phyloP scores from a whole-genome alignment of 2,797 vertebrate species.

The Poeciliopsis paucimaculata region DNA sequence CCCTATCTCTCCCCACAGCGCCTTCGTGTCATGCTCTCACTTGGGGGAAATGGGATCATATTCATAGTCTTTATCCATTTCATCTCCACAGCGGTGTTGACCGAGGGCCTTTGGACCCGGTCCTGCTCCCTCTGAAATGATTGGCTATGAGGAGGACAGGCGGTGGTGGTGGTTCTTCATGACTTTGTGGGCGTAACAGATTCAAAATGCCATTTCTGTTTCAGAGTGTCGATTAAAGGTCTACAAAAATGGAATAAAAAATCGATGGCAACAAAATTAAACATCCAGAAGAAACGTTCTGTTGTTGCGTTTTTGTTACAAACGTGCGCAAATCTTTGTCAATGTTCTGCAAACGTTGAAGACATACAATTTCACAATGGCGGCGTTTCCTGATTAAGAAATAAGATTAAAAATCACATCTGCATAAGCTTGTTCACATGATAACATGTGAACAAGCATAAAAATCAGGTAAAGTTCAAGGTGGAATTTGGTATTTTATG shows the following conservation, averaged over 20 bases:
- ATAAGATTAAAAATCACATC: no score
- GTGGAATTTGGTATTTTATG: no score
- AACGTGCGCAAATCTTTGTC: no score
- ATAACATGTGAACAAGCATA: no score
- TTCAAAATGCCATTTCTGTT: background rate
- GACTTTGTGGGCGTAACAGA: slow-evolving; percentile 37
- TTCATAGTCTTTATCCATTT: slow-evolving; percentile 70
- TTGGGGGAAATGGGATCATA: slow-evolving; percentile 60
- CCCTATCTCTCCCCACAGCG: background rate
- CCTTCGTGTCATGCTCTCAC: slow-evolving; percentile 64
- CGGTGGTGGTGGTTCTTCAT: background rate
- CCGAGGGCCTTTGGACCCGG: slow-evolving; percentile 42
- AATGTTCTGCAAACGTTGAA: no score
- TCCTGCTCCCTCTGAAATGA: slow-evolving; percentile 32
- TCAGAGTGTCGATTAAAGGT: background rate
- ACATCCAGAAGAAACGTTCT: background rate
- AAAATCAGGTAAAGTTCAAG: no score
- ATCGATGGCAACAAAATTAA: background rate
- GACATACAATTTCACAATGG: no score
- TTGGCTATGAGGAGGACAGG: slow-evolving; percentile 22
- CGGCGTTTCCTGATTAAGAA: no score
- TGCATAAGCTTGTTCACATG: no score
- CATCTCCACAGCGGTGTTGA: slow-evolving; percentile 54
- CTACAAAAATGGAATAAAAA: background rate
- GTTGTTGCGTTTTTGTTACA: no score